A percentile compares a stretch with the other conserved stretches of the same genome.
phyloP scores from a whole-genome alignment of 2,797 vertebrate species.

The Cryptoblepharus egeriae region DNA sequence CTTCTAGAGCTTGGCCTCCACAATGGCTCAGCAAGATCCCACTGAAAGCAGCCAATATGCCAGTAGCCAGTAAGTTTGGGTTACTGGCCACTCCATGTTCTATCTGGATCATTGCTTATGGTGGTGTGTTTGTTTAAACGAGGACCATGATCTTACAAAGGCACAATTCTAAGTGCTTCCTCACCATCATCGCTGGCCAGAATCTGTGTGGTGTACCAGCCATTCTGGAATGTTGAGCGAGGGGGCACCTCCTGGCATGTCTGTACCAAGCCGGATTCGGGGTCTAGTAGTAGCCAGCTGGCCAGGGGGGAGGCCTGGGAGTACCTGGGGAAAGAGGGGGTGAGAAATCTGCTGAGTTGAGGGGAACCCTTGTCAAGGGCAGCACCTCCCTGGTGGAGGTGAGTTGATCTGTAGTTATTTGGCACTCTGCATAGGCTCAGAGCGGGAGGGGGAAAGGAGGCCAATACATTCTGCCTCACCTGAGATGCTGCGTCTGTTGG shows the following conservation, averaged over 20 bases:
- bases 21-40: too few species aligned
- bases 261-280: slow-evolving; percentile 79
- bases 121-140: too few species aligned
- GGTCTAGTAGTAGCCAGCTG: slow-evolving; percentile 86
- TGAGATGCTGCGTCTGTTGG: slow-evolving; percentile 78
- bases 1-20: too few species aligned
- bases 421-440: rapidly evolving
- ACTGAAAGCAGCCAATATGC: too few species aligned
- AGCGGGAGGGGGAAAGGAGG: too few species aligned
- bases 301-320: slow-evolving; percentile 86
- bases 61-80: too few species aligned
- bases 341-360: not conserved
- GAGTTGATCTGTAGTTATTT: too few species aligned
- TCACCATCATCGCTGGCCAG: slow-evolving; percentile 87
- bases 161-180: not conserved
- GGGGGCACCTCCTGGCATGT: slow-evolving; percentile 83
- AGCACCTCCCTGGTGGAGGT: not conserved
- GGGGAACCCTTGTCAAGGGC: too few species aligned
- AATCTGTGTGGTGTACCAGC: slow-evolving; percentile 84
- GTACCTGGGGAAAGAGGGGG: slow-evolving; percentile 78
- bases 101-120: too few species aligned
- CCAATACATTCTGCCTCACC: slow-evolving; percentile 69
- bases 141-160: too few species aligned
- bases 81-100: too few species aligned
- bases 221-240: slow-evolving; percentile 82